Base-by-base conservation (phyloP, 2,888 invertebrate genomes). In the Crossocerus cetratus region DNA sequence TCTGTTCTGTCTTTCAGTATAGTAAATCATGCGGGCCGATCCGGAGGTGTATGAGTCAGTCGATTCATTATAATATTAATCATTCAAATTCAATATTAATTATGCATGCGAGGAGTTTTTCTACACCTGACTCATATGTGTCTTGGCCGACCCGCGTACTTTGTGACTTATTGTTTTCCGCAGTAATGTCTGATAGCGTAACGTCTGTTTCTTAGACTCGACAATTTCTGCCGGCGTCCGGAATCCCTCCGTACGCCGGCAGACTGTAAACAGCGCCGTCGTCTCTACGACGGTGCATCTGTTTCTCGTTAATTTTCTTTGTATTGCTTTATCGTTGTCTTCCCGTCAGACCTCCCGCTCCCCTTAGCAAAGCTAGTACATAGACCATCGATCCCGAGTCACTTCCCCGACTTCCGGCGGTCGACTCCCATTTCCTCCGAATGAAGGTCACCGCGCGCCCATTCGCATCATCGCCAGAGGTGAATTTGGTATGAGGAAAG, bases 151-250 rank as follows among this genome's bases (percentile, higher is more conserved):
- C 32, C 32, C 11, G 32, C 11, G 11, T 32, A 32, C 74, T 71
- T 74, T 61, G 82, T 81, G 76, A 81, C 42, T 72, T 78, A 65
- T 81, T 81, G 71, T 78, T 69, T 65, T 71, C 65, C 77, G 79
- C 82, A 81, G 74, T 81, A 81, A 81, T 69, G 23, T 43, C 69
- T 65, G 57, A 75, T 82, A 77, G 72, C 69, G 65, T 72, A 70
- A 66, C 74, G 57, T 67, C 73, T 58, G 57, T 67, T 75, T 58
- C 71, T 59, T 54, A 43, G 65, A 66, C 70, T 69, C 68, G 75
- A 63, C 57, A 22, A 75, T 32, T 8, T 32, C 82, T 82, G 81
- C 64, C 77, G 82, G 80, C 75, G 81, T 82, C 74, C 49, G 59
- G 69, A n/a, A 2, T 76, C 76, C 72, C 67, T 65, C 49, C 60